Percentiles rank a stretch among this genome's conserved stretches.
These are phyloP conservation scores for Brachionichthys hirsutus DNA, from an alignment of 2,113 vertebrate species.

Conservation along the genomic window DNA sequence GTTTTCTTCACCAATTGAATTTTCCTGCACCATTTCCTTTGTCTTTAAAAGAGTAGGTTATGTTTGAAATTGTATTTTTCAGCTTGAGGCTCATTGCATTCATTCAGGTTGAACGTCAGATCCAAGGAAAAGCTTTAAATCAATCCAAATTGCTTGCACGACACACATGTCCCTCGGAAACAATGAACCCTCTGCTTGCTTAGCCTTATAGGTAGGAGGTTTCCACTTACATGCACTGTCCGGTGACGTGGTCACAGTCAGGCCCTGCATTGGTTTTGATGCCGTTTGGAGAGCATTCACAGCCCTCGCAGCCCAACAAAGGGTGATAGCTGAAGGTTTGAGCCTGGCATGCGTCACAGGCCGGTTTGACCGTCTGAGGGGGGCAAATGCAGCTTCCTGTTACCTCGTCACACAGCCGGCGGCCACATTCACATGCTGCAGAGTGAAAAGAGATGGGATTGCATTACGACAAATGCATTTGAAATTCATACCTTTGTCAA, in stretches of 20 bases:
- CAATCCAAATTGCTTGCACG: no score
- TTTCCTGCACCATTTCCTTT: no score
- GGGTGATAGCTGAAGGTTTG: conserved; percentile 89
- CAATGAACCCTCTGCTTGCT: no score
- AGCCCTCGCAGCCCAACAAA: conserved; percentile 84
- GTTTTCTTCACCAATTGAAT: no score
- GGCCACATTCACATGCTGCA: conserved; percentile 85
- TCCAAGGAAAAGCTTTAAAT: no score
- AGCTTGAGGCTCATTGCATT: no score
- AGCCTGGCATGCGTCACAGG: conserved; percentile 82
- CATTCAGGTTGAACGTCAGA: no score
- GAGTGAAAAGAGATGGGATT: not conserved
- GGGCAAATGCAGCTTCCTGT: conserved; percentile 91
- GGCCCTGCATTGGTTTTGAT: conserved; percentile 36
- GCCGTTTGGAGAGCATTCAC: conserved; percentile 85
- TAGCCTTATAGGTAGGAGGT: not conserved
- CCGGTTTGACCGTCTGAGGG: conserved; percentile 82
- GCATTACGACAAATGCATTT: not conserved
- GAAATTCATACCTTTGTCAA: not conserved
- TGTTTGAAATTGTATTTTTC: no score
- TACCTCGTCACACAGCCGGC: conserved; percentile 83
- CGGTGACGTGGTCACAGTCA: conserved; percentile 80
- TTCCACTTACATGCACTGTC: conserved; percentile 88
- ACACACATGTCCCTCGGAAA: no score
- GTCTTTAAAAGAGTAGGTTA: no score